These are phyloP conservation scores for Oryzias celebensis DNA, from an alignment of 2,113 vertebrate species.

Conservation along the genomic window DNA sequence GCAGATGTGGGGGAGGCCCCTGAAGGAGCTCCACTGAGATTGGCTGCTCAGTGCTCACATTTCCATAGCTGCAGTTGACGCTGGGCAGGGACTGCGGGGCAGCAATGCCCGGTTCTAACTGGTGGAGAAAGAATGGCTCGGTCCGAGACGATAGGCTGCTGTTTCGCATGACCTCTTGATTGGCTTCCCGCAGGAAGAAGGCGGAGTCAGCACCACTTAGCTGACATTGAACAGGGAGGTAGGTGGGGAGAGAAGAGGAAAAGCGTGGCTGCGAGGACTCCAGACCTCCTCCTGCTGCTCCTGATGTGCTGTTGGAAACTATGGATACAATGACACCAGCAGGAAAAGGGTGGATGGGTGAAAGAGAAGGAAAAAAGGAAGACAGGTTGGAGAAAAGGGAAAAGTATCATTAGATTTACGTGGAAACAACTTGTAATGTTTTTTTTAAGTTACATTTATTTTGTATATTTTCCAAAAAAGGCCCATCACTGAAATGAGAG, in stretches of 20 bases:
- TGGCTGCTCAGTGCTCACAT: constrained; percentile 78
- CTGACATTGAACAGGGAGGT: constrained; percentile 83
- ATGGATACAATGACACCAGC: constrained; percentile 20
- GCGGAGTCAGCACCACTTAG: constrained; percentile 79
- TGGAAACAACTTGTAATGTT: neutral
- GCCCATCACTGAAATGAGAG: neutral
- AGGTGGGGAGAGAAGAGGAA: constrained; percentile 85
- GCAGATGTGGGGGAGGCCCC: constrained; percentile 65
- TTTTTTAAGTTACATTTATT: constrained; percentile 1
- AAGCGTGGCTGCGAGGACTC: constrained; percentile 79
- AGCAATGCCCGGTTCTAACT: constrained; percentile 66
- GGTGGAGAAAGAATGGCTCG: constrained; percentile 87
- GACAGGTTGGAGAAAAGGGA: constrained; percentile 1
- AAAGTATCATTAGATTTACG: neutral
- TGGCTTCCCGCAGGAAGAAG: constrained; percentile 92
- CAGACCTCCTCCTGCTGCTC: constrained; percentile 57
- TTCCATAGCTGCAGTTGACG: constrained; percentile 90
- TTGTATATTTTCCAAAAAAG: constrained; percentile 9
- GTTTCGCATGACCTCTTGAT: constrained; percentile 92
- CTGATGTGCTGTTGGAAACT: constrained; percentile 79
- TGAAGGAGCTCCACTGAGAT: constrained; percentile 85
- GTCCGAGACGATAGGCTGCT: constrained; percentile 86
- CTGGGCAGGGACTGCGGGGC: constrained; percentile 76
- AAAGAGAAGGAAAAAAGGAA: neutral
- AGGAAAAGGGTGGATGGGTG: too few relatives aligned